Evolutionary conservation across 53 echinoderm and acorn worm species (phyloP).

Genomic region (Patiria pectinifera): DNA sequence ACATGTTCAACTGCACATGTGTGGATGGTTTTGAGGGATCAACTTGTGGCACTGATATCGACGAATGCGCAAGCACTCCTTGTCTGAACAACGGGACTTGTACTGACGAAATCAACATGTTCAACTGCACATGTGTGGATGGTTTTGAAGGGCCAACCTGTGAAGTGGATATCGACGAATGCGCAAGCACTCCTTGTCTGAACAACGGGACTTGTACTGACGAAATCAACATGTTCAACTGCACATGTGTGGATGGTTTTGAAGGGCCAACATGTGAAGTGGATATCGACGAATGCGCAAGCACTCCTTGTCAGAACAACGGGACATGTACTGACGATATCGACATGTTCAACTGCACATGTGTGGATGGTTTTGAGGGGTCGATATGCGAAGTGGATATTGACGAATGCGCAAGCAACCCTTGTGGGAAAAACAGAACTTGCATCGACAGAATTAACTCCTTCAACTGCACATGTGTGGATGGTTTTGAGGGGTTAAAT

Average conservation of each 20-base stretch:
- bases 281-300: conserved; percentile 43
- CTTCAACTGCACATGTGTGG: no score
- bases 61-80: conserved; percentile 44
- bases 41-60: conserved; percentile 32
- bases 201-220: conserved; percentile 41
- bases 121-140: conserved; percentile 14
- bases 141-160: conserved; percentile 43
- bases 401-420: neutral
- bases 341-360: no score
- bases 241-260: conserved; percentile 32
- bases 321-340: conserved; percentile 22
- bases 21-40: conserved; percentile 26
- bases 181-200: conserved; percentile 32
- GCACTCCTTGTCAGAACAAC: conserved; percentile 26
- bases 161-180: conserved; percentile 50
- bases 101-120: conserved; percentile 9
- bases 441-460: no score
- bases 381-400: neutral
- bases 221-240: conserved; percentile 4
- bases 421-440: no score
- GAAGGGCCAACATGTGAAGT: conserved; percentile 20
- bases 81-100: conserved; percentile 45
- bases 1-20: conserved; percentile 30
- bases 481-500: no score
- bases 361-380: neutral